phyloP scores from a whole-genome alignment of 2,888 invertebrate genomes.

The Chouioia cunea region DNA sequence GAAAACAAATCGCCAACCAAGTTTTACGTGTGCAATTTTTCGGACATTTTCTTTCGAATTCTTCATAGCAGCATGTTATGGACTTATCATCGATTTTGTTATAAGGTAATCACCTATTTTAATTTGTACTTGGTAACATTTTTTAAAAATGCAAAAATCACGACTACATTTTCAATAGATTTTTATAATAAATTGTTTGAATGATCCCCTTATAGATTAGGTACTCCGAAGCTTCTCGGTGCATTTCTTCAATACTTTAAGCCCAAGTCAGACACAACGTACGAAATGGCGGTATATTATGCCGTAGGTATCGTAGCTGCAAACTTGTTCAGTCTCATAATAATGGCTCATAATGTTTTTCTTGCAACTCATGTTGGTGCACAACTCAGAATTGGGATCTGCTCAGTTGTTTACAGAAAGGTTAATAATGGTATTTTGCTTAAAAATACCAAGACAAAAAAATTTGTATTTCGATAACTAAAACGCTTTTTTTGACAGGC shows the following conservation, averaged over 20 bases:
- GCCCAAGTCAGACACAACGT: constrained; percentile 42
- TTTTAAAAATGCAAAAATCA: no score
- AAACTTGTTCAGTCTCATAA: constrained; percentile 70
- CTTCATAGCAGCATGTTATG: constrained; percentile 66
- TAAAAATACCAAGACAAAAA: neutral
- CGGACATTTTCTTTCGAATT: constrained; percentile 69
- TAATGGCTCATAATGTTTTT: constrained; percentile 77
- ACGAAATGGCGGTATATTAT: constrained; percentile 58
- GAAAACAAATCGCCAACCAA: constrained; percentile 62
- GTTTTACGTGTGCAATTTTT: constrained; percentile 68
- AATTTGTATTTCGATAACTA: no score
- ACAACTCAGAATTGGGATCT: constrained; percentile 84
- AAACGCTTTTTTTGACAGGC: no score
- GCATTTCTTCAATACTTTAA: constrained; percentile 74
- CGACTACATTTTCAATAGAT: no score
- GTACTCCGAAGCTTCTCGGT: constrained; percentile 77
- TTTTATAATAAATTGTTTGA: neutral
- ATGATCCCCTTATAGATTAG: constrained; percentile 68
- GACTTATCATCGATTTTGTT: constrained; percentile 66
- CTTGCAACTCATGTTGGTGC: constrained; percentile 83
- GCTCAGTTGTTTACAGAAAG: constrained; percentile 88
- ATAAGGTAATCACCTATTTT: constrained; percentile 53
- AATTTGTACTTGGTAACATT: no score
- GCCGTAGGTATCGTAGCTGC: constrained; percentile 61
- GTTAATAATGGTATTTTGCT: constrained; percentile 66